Evolutionary conservation across 2,113 vertebrate species (phyloP), one percentile per base, ranked within the genome.

Genomic region (Cranoglanis bouderius): DNA sequence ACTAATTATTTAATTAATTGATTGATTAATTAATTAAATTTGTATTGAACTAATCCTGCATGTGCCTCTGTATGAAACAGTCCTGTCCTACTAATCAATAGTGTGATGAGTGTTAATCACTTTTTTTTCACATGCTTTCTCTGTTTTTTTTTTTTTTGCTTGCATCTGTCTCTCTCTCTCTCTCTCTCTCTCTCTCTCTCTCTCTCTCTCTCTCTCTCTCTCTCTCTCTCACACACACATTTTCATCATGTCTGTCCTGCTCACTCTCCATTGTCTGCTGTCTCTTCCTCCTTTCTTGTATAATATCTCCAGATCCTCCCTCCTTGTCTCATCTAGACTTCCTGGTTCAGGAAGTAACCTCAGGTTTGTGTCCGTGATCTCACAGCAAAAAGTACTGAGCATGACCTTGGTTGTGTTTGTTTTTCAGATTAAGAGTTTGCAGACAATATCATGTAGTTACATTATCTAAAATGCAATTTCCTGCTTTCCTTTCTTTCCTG

Each of bases 241-340:
- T 49, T 3, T 49, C 46, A 49, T 29, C 7, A 83, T 89, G 84
- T 92, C 91, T 94, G 89, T 94, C 77, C 92, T 90, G 91, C 53
- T 46, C 89, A 51, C 49, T 63, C 24, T 61, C 72, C 72, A 40
- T 92, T 91, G 90, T 93, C 91, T 91, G 51, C 92, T 65, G 0
- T 35, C 86, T 93, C 85, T 86, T 90, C 72, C 87, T 92, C 86
- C 88, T 94, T 89, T 81, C 88, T 90, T 88, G 74, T 93, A 91
- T 90, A 90, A 89, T 93, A 88, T 93, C 93, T 96, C 93, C 95
- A 98, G 98, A 97, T 91, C 94, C 96, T 96, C 96, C 96, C 94
- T 95, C 96, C 96, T 93, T 97, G 95, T 97, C 97, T 95, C 96
- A 97, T 92, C 92, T 96, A 96, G 97, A 98, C 94, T 95, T 96